Percentiles rank a stretch among this genome's conserved stretches.
Conservation (phyloP, 2,888 invertebrate species). For the Drosophila kanekoi region DNA sequence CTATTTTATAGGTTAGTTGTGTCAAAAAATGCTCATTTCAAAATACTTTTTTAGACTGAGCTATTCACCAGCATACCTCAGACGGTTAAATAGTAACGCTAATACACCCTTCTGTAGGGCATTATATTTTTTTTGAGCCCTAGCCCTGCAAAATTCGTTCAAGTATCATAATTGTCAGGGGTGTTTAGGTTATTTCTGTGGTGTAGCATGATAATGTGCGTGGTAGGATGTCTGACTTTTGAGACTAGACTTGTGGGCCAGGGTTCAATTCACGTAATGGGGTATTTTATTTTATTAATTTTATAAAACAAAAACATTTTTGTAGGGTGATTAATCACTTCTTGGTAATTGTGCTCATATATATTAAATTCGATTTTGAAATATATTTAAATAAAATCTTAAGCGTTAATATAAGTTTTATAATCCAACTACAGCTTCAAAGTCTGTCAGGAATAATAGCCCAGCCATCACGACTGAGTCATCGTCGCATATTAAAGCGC, state of each 20-base stretch:
- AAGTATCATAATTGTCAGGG: conserved; percentile 36
- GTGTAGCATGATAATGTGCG: conserved; percentile 47
- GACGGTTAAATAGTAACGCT: too few relatives aligned
- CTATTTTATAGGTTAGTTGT: too few relatives aligned
- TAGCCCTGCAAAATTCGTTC: neutral
- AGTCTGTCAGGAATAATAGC: conserved; percentile 6
- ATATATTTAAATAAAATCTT: neutral
- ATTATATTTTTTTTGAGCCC: conserved; percentile 58
- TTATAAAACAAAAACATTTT: neutral
- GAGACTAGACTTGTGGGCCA: conserved; percentile 33
- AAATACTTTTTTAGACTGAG: too few relatives aligned
- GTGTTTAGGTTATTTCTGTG: conserved; percentile 37
- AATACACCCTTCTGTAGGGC: neutral
- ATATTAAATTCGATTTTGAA: neutral
- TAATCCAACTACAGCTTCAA: conserved; percentile 25
- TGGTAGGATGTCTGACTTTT: conserved; percentile 11
- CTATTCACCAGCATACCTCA: too few relatives aligned
- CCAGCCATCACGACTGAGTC: conserved; percentile 14
- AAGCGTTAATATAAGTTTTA: conserved; percentile 1
- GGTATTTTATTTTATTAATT: neutral
- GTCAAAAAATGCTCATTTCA: too few relatives aligned
- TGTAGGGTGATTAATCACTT: too few relatives aligned
- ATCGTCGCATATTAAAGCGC: conserved; percentile 47
- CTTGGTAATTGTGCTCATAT: too few relatives aligned
- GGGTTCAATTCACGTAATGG: conserved; percentile 61